phyloP scores from a whole-genome alignment of 2,797 vertebrate genomes.

The Gymnothorax reevesii region DNA sequence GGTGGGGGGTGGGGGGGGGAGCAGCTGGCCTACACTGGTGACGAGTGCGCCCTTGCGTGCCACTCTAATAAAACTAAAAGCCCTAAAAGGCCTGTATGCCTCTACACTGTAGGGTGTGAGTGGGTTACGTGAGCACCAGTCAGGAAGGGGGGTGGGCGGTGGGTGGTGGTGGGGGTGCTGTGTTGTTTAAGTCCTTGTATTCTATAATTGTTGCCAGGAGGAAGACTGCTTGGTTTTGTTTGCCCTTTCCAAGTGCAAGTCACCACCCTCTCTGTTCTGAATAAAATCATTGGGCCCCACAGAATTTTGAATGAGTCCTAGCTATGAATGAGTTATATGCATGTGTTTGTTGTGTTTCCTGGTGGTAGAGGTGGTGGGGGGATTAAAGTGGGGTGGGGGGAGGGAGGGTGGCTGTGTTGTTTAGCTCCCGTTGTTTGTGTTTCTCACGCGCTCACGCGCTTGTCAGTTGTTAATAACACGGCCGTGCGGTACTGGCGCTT shows the following conservation, averaged over 20 bases:
- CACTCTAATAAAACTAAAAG: conserved; percentile 54
- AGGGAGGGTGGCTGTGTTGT: background rate
- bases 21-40: background rate
- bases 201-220: conserved; percentile 42
- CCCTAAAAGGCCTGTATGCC: conserved; percentile 43
- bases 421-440: conserved; percentile 17
- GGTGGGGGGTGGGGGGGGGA: background rate
- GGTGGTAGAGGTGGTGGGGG: background rate
- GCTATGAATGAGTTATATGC: background rate
- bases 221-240: conserved; percentile 50
- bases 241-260: conserved; percentile 38
- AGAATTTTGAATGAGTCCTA: conserved; percentile 44
- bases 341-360: background rate
- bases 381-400: background rate
- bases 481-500: conserved; percentile 39
- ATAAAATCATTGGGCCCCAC: conserved; percentile 44
- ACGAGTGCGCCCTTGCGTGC: conserved; percentile 20
- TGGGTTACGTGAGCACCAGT: conserved; percentile 37
- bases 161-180: conserved; percentile 1
- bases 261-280: conserved; percentile 39
- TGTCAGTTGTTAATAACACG: conserved; percentile 34
- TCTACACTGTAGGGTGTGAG: conserved; percentile 21
- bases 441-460: background rate
- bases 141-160: conserved; percentile 1
- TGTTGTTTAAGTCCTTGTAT: conserved; percentile 27